phyloP scores from a whole-genome alignment of 2,888 invertebrate genomes.

The Koerneria pararmatus region DNA sequence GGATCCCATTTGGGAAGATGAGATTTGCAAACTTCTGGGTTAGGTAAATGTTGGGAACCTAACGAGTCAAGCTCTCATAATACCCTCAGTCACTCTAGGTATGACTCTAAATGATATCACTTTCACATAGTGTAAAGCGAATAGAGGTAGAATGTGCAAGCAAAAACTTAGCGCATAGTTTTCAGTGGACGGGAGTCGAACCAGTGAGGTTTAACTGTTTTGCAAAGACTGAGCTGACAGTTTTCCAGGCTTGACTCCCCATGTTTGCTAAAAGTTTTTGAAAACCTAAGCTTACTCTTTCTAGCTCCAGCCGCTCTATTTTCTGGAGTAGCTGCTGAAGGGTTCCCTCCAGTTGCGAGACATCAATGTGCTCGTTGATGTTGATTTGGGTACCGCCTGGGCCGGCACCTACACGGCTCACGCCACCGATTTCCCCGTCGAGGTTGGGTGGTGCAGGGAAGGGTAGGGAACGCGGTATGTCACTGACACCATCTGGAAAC shows the following conservation, averaged over 20 bases:
- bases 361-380: slow-evolving; percentile 43
- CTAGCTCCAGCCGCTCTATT: slow-evolving; percentile 55
- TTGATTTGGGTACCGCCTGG: slow-evolving; percentile 29
- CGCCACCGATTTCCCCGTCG: slow-evolving; percentile 27
- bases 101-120: too few relatives aligned
- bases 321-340: slow-evolving; percentile 48
- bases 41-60: too few relatives aligned
- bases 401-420: slow-evolving; percentile 22
- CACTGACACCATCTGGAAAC: slow-evolving; percentile 33
- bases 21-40: neutral
- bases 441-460: slow-evolving; percentile 46
- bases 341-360: slow-evolving; percentile 48
- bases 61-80: too few relatives aligned
- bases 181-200: too few relatives aligned
- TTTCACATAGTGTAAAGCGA: too few relatives aligned
- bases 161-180: too few relatives aligned
- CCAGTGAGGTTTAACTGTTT: too few relatives aligned
- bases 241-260: neutral
- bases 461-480: slow-evolving; percentile 45
- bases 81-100: too few relatives aligned
- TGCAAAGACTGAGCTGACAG: neutral
- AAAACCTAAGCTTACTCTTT: slow-evolving; percentile 34
- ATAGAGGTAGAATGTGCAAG: too few relatives aligned
- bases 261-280: neutral
- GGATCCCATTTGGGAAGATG: neutral